A percentile compares a stretch with the other conserved stretches of the same genome.
Evolutionary conservation across 1,140 invertebrate genomes (phyloP).

Genomic region (Liolophura sinensis): DNA sequence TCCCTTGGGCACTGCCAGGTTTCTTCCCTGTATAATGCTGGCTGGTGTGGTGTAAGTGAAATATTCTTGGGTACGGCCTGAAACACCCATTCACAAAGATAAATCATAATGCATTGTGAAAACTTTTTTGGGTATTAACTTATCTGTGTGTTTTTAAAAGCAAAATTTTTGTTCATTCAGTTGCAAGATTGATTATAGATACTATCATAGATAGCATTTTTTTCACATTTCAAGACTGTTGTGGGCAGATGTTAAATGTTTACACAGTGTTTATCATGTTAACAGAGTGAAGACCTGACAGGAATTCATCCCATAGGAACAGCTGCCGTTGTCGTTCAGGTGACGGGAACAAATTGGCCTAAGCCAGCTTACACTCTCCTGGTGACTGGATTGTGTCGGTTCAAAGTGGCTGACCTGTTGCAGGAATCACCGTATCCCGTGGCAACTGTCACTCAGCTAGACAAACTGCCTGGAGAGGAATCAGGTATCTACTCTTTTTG

Average conservation of each 20-base stretch:
- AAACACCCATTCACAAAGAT: no score
- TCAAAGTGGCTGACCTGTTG: conserved; percentile 58
- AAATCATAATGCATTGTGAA: no score
- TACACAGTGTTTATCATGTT: conserved; percentile 16
- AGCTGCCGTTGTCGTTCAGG: conserved; percentile 64
- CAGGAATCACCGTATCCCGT: conserved; percentile 63
- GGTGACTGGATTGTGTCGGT: conserved; percentile 63
- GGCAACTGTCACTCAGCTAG: conserved; percentile 61
- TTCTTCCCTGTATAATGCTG: no score
- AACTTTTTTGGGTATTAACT: no score
- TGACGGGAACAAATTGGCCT: conserved; percentile 65
- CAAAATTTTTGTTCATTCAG: no score
- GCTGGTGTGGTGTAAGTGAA: no score
- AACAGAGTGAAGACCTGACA: conserved; percentile 43
- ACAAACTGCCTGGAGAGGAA: conserved; percentile 56
- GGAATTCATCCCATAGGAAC: conserved; percentile 61
- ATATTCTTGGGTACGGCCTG: no score
- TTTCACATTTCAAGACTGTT: not conserved
- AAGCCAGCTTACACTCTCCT: conserved; percentile 62
- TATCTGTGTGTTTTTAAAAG: no score
- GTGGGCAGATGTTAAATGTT: no score
- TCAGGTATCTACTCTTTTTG: conserved; percentile 24
- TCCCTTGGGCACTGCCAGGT: no score
- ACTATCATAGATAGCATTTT: not conserved
- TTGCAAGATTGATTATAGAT: no score